Evolutionary conservation across 2,113 vertebrate species (phyloP).

Genomic region (Phylloscopus trochiloides): DNA sequence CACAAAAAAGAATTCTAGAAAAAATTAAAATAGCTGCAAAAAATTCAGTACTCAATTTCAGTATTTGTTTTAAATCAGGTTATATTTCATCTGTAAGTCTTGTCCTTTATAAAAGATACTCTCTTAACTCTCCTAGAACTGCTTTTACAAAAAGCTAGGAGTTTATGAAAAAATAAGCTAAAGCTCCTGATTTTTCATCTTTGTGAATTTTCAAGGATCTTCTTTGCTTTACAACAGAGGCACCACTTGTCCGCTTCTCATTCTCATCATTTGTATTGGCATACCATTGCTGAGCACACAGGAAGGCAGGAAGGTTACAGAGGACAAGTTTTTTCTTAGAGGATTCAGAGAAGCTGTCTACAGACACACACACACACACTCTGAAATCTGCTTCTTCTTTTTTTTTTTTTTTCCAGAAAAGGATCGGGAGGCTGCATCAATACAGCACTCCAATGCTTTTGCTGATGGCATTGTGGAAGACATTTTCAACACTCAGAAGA

Average conservation of each 20-base stretch:
- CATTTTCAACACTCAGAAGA: not conserved
- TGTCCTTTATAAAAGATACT: not conserved
- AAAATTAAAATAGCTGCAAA: slow-evolving; percentile 4
- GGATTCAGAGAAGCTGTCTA: not conserved
- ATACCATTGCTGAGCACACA: not conserved
- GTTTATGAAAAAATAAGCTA: not conserved
- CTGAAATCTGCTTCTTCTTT: too few species aligned
- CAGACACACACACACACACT: not conserved
- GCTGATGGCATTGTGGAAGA: not conserved
- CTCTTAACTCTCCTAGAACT: not conserved
- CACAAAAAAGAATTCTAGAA: slow-evolving; percentile 26
- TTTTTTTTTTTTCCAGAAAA: not conserved
- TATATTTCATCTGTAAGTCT: not conserved
- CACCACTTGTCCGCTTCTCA: not conserved
- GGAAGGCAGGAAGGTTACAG: not conserved
- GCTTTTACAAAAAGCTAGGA: not conserved
- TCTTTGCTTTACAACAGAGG: not conserved
- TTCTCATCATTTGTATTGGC: not conserved
- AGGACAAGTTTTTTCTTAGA: not conserved
- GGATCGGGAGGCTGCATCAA: not conserved
- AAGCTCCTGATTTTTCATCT: not conserved
- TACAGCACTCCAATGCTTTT: not conserved
- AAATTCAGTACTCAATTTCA: not conserved
- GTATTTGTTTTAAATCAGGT: not conserved
- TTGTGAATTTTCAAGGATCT: not conserved